These are phyloP conservation scores for Cololabis saira DNA, from an alignment of 2,113 vertebrate genomes.

Conservation along the genomic window DNA sequence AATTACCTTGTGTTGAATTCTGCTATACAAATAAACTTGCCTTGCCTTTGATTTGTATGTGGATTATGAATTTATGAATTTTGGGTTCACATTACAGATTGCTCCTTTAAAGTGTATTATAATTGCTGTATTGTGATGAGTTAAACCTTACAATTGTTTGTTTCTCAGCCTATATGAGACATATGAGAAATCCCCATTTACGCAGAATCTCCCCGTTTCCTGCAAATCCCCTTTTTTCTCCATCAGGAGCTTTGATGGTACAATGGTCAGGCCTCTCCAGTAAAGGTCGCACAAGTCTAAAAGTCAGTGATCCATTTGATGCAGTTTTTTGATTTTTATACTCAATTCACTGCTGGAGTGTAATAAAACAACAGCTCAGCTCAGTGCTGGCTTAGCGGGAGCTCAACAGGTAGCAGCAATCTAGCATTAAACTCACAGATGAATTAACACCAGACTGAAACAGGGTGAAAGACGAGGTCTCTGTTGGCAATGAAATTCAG, in stretches of 20 bases:
- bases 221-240: too few species aligned
- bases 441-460: conserved; percentile 47
- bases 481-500: conserved; percentile 29
- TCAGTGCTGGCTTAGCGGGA: conserved; percentile 19
- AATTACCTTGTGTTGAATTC: too few species aligned
- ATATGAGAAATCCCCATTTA: too few species aligned
- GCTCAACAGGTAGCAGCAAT: conserved; percentile 48
- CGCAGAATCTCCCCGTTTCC: too few species aligned
- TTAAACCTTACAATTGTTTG: too few species aligned
- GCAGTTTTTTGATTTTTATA: conserved; percentile 38
- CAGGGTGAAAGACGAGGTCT: conserved; percentile 45
- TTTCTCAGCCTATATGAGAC: too few species aligned
- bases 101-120: too few species aligned
- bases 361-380: conserved; percentile 9
- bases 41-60: too few species aligned
- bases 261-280: not conserved
- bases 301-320: conserved; percentile 18
- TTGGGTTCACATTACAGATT: too few species aligned
- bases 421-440: conserved; percentile 48
- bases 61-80: too few species aligned
- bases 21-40: too few species aligned
- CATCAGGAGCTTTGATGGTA: not conserved
- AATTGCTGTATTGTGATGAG: too few species aligned
- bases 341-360: conserved; percentile 28
- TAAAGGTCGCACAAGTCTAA: conserved; percentile 10